Base-by-base conservation (phyloP, 2,888 invertebrate genomes). In the Capitulum mitella region DNA sequence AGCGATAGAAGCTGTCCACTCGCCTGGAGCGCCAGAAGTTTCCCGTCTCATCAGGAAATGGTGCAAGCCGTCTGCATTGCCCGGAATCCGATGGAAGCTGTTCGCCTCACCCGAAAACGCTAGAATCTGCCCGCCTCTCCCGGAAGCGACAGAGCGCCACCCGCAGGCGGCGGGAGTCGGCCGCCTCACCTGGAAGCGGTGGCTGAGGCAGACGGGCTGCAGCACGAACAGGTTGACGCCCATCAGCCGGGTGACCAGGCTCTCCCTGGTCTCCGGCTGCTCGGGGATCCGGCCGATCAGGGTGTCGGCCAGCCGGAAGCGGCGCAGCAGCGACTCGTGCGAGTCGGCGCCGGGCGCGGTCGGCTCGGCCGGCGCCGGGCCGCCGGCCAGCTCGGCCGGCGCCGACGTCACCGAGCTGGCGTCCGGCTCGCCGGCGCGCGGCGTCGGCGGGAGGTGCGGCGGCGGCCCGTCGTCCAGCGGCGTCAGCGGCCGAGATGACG, bases 191-290 rank as follows among this genome's bases (percentile, higher is more conserved):
- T 61, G 61, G 32, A 61, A 61, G 29, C 61, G 10, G 32, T 61
- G 61, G 29, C 61, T 61, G 0, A 61, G 61, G 32, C 3, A 61
- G 29, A 61, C 61, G 0, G 61, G 61, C 61, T 61, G 61, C 12
- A 61, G n/a, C 12, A 61, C 16, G 61, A 61, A 61, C 61, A 61
- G n/a, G 12, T 3, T 1, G 61, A 61, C 61, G 61, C 8, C 12
- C 29, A 29, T 29, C 5, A 61, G 61, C n/a, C 32, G 61, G 0
- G 61, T 61, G 29, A 61, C 29, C 61, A 61, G 61, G 61, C 61
- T 61, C 61, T 61, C 61, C 29, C 61, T n/a, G 10, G 61, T 61
- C 61, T 61, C 61, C 29, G 61, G 61, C 61, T 61, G 61, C 61
- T 61, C 61, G 8, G 61, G 61, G 8, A 61, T 61, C 29, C 61